phyloP scores from a whole-genome alignment of 2,888 invertebrate species.

The Xanthia togata region DNA sequence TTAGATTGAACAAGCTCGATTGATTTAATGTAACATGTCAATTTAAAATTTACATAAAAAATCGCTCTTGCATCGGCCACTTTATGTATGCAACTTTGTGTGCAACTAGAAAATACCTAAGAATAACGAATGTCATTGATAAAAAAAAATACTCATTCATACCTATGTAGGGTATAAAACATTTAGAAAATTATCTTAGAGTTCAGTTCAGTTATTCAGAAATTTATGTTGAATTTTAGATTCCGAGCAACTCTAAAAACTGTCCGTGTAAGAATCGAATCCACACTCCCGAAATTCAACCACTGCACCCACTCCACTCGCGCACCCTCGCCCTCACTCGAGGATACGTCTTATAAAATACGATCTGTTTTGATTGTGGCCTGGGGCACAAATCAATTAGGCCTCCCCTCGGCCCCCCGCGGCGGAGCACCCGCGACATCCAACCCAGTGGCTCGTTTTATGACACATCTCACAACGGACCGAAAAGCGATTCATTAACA shows the following conservation, averaged over 20 bases:
- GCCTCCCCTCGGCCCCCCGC: conserved; percentile 83
- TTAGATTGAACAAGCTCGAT: conserved; percentile 37
- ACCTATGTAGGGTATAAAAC: not conserved
- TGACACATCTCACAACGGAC: conserved; percentile 87
- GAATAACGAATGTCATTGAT: not conserved
- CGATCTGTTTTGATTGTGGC: conserved; percentile 91
- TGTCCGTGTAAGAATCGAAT: conserved; percentile 74
- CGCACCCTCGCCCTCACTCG: conserved; percentile 84
- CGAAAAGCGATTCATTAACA: conserved; percentile 88
- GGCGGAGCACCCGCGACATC: conserved; percentile 83
- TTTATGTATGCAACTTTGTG: conserved; percentile 20
- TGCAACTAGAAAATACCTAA: not conserved
- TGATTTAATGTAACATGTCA: conserved; percentile 60
- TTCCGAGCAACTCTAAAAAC: not conserved
- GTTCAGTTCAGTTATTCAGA: too few relatives aligned
- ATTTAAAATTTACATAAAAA: conserved; percentile 45
- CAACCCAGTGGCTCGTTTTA: conserved; percentile 90
- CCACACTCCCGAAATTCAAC: conserved; percentile 56
- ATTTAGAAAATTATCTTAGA: too few relatives aligned
- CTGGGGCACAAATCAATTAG: conserved; percentile 91
- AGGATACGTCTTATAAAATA: conserved; percentile 90
- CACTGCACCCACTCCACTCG: conserved; percentile 51
- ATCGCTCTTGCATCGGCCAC: conserved; percentile 18
- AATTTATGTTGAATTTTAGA: not conserved
- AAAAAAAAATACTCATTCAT: too few relatives aligned